Evolutionary conservation across 2,888 invertebrate genomes (phyloP).

Genomic region (Nysson spinosus): DNA sequence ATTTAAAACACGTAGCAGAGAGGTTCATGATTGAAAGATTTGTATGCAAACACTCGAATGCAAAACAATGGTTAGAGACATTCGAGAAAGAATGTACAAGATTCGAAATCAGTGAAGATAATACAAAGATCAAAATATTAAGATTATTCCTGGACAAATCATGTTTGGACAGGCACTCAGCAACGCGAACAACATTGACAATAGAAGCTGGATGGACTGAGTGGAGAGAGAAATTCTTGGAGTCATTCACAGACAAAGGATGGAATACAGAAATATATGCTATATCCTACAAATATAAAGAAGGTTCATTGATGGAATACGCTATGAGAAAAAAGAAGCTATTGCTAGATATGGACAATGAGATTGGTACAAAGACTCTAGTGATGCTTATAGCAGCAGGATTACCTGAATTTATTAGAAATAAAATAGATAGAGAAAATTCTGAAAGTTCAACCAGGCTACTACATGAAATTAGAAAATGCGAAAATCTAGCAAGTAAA

Average conservation of each 20-base stretch:
- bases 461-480: slow-evolving; percentile 22
- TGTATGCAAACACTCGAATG: slow-evolving; percentile 3
- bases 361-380: slow-evolving; percentile 45
- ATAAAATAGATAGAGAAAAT: slow-evolving; percentile 53
- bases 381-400: slow-evolving; percentile 47
- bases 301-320: slow-evolving; percentile 57
- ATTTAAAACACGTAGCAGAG: slow-evolving; percentile 19
- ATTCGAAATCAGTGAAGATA: slow-evolving; percentile 20
- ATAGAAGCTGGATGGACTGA: slow-evolving; percentile 49
- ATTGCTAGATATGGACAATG: slow-evolving; percentile 50
- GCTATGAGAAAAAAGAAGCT: slow-evolving; percentile 58
- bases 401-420: slow-evolving; percentile 54
- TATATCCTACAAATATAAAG: slow-evolving; percentile 52
- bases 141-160: slow-evolving; percentile 14
- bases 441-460: slow-evolving; percentile 15
- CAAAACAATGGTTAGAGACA: slow-evolving; percentile 14
- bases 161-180: slow-evolving; percentile 17
- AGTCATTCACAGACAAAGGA: slow-evolving; percentile 58
- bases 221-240: slow-evolving; percentile 59
- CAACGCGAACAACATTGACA: slow-evolving; percentile 19
- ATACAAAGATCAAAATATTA: slow-evolving; percentile 14
- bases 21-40: slow-evolving; percentile 22
- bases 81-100: slow-evolving; percentile 23
- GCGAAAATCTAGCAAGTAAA: background rate
- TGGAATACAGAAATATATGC: slow-evolving; percentile 57